These are phyloP conservation scores for Macroglossus sobrinus DNA, from an alignment of 2,113 vertebrate genomes.

Conservation along the genomic window DNA sequence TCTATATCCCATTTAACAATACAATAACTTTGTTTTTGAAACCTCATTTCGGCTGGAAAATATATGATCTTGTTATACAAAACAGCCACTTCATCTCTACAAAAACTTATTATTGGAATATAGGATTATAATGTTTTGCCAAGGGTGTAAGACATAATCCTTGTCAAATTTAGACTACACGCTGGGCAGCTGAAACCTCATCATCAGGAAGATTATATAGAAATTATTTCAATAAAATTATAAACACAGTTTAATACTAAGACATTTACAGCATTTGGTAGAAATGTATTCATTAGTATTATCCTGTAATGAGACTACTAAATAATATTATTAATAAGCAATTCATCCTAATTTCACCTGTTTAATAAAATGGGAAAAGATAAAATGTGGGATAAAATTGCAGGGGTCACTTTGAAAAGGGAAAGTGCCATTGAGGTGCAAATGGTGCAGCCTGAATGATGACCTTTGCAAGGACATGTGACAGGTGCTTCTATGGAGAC, in stretches of 20 bases:
- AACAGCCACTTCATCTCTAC: constrained; percentile 51
- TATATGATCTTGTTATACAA: constrained; percentile 60
- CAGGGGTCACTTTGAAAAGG: background rate
- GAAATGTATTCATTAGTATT: background rate
- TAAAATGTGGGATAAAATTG: background rate
- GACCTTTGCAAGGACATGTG: background rate
- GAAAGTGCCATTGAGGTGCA: background rate
- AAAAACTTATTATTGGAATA: constrained; percentile 58
- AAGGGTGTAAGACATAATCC: background rate
- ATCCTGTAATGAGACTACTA: background rate
- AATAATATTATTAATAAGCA: background rate
- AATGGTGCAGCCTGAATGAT: background rate
- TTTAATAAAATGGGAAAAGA: background rate
- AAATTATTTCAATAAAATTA: constrained; percentile 29
- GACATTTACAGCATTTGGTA: background rate
- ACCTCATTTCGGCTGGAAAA: constrained; percentile 71
- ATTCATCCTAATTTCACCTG: background rate
- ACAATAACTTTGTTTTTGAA: constrained; percentile 68
- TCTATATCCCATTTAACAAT: constrained; percentile 67
- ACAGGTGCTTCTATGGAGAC: background rate
- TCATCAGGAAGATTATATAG: background rate
- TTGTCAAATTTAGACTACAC: constrained; percentile 23
- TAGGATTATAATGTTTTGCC: constrained; percentile 18
- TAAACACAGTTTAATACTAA: background rate
- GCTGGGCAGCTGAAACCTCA: background rate